Evolutionary conservation across 2,888 invertebrate genomes (phyloP).

Genomic region (Acholoe squamosa): DNA sequence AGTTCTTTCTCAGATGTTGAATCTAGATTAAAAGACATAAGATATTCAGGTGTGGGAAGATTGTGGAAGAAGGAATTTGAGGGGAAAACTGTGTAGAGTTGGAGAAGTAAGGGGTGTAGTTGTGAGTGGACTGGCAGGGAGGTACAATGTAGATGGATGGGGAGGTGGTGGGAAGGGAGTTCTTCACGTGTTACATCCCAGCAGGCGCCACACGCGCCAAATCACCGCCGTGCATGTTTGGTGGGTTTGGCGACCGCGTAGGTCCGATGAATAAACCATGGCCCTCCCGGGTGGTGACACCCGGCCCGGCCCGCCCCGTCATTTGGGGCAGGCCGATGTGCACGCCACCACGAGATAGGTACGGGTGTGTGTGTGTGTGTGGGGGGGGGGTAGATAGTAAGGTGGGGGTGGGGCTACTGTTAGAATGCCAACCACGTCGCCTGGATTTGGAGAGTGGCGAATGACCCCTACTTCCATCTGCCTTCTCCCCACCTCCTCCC

Average conservation of each 20-base stretch:
- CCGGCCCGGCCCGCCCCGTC: neutral
- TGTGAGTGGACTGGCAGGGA: no score
- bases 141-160: no score
- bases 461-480: conserved; percentile 1
- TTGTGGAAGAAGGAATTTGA: no score
- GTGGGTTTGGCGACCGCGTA: neutral
- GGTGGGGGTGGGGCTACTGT: neutral
- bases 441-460: neutral
- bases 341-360: neutral
- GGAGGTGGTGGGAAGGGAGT: neutral
- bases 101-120: neutral
- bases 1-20: no score
- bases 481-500: neutral
- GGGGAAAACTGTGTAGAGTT: neutral
- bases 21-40: no score
- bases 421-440: neutral
- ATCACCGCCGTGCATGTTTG: conserved; percentile 42
- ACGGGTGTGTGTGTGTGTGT: neutral
- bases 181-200: conserved; percentile 15
- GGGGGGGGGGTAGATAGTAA: neutral
- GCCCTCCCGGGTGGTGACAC: neutral
- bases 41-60: no score
- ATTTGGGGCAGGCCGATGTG: neutral
- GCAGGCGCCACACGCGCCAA: conserved; percentile 22
- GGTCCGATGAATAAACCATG: conserved; percentile 23